phyloP scores from a whole-genome alignment of 2,113 vertebrate genomes.

The Promerops cafer region DNA sequence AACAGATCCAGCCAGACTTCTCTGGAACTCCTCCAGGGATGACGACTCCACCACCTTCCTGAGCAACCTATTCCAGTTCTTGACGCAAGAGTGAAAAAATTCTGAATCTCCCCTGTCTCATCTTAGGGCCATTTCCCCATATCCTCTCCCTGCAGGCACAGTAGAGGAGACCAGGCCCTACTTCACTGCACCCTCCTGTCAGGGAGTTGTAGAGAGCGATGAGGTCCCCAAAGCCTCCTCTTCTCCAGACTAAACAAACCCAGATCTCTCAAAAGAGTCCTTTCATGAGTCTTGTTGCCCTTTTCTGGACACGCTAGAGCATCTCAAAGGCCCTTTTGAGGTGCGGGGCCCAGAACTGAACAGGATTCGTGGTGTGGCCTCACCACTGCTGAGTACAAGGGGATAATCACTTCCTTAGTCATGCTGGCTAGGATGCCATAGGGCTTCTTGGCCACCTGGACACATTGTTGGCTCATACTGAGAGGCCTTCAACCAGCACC shows the following conservation, averaged over 20 bases:
- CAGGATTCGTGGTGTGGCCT: background rate
- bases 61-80: background rate
- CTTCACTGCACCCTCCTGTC: background rate
- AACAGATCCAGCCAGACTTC: background rate
- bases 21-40: background rate
- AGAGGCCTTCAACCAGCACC: background rate
- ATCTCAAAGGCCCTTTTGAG: background rate
- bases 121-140: background rate
- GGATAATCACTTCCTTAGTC: background rate
- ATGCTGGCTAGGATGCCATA: background rate
- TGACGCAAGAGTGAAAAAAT: background rate
- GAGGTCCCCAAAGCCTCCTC: background rate
- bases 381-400: too few species aligned
- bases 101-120: background rate
- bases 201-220: fast-evolving
- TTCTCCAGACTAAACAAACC: background rate
- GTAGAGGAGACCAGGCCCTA: background rate
- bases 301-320: background rate
- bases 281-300: fast-evolving
- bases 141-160: background rate
- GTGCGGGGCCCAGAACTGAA: background rate
- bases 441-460: background rate
- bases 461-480: background rate
- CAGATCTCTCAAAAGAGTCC: background rate
- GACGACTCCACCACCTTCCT: background rate